These are phyloP conservation scores for Furcula furcula DNA, from an alignment of 2,888 invertebrate genomes.

Conservation along the genomic window DNA sequence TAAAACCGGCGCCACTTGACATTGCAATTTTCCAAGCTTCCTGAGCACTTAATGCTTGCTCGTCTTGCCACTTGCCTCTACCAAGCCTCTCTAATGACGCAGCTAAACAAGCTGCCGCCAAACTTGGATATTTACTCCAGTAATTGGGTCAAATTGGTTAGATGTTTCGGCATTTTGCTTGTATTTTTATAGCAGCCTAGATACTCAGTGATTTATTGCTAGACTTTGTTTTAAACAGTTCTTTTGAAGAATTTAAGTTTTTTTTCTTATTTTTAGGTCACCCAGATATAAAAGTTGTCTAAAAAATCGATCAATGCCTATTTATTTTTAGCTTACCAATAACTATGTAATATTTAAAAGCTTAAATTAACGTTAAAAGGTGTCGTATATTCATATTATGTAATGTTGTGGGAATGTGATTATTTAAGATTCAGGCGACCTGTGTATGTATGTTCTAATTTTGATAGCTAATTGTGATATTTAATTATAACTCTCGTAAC, in stretches of 20 bases:
- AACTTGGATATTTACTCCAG: conserved; percentile 29
- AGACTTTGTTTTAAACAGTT: background rate
- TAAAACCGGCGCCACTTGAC: conserved; percentile 39
- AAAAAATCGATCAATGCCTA: background rate
- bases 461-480: too few relatives aligned
- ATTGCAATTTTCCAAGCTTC: conserved; percentile 46
- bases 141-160: conserved; percentile 24
- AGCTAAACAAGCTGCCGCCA: conserved; percentile 32
- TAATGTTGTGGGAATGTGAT: too few relatives aligned
- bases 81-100: conserved; percentile 36
- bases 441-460: too few relatives aligned
- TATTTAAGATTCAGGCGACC: too few relatives aligned
- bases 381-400: too few relatives aligned
- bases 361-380: too few relatives aligned
- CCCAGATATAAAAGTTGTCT: too few relatives aligned
- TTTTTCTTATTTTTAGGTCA: background rate
- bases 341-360: background rate
- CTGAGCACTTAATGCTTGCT: conserved; percentile 34
- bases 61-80: conserved; percentile 28
- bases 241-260: background rate
- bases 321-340: background rate
- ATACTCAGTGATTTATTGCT: background rate
- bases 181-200: background rate
- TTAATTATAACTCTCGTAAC: too few relatives aligned
- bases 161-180: conserved; percentile 17